These are phyloP conservation scores for Channa striata DNA, from an alignment of 2,797 vertebrate species.

Conservation along the genomic window DNA sequence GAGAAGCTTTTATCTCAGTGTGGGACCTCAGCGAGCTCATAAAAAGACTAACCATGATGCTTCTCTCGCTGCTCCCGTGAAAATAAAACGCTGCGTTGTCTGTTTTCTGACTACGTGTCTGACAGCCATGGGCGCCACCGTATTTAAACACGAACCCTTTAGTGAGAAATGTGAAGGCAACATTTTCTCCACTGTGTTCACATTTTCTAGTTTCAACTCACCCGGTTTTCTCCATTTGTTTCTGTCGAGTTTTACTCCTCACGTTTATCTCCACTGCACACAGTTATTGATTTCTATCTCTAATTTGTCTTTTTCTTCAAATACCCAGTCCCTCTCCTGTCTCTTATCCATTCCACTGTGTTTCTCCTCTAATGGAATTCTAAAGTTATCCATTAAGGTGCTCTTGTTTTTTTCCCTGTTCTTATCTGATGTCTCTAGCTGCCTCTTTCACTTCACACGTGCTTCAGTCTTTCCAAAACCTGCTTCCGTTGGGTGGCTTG, in stretches of 20 bases:
- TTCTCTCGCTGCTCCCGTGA: background rate
- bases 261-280: conserved; percentile 23
- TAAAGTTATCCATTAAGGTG: conserved; percentile 50
- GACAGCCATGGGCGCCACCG: background rate
- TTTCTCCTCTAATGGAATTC: conserved; percentile 52
- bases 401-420: conserved; percentile 51
- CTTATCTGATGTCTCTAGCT: conserved; percentile 57
- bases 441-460: conserved; percentile 26
- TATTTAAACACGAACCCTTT: background rate
- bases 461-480: conserved; percentile 35
- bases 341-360: conserved; percentile 28
- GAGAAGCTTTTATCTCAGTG: too few relatives aligned
- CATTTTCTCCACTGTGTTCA: conserved; percentile 10
- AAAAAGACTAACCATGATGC: background rate
- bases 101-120: background rate
- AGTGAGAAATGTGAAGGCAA: background rate
- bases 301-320: conserved; percentile 45
- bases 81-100: background rate
- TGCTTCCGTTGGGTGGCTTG: conserved; percentile 2
- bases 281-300: conserved; percentile 47
- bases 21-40: too few relatives aligned
- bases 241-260: conserved; percentile 2
- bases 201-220: conserved; percentile 20
- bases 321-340: conserved; percentile 39
- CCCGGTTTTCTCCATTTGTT: background rate